Percentiles rank a stretch among this genome's conserved stretches.
phyloP scores from a whole-genome alignment of 2,113 vertebrate species.

The Neofelis nebulosa region DNA sequence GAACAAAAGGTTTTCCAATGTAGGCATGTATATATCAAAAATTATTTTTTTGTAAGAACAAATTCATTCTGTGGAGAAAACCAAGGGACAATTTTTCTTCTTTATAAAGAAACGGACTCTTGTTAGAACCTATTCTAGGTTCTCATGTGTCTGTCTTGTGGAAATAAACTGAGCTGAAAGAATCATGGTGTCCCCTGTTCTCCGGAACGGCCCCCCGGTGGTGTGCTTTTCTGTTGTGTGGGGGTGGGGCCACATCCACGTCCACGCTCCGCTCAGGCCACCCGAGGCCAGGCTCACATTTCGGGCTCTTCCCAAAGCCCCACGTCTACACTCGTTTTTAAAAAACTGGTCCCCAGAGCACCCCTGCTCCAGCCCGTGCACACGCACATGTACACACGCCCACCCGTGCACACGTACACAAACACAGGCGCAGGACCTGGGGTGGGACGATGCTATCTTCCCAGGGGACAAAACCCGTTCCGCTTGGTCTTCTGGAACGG shows the following conservation, averaged over 20 bases:
- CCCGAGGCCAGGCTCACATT: background rate
- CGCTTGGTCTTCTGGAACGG: background rate
- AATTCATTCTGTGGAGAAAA: background rate
- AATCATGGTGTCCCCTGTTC: rapidly evolving
- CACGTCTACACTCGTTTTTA: rapidly evolving
- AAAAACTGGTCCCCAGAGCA: background rate
- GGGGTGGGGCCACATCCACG: rapidly evolving
- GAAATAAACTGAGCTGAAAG: background rate
- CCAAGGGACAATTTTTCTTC: background rate
- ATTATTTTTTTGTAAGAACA: background rate
- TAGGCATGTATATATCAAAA: background rate
- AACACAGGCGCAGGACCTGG: no score
- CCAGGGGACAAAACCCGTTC: background rate
- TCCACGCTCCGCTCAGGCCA: background rate
- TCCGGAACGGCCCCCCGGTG: rapidly evolving
- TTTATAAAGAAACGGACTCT: constrained; percentile 17
- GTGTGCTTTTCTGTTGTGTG: rapidly evolving
- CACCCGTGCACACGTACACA: background rate
- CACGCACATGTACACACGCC: background rate
- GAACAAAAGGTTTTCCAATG: background rate
- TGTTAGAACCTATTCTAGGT: constrained; percentile 22
- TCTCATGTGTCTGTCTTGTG: constrained; percentile 38
- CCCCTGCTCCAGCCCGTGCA: rapidly evolving
- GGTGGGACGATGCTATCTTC: background rate
- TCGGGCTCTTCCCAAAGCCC: rapidly evolving